Conservation (phyloP, 1,140 invertebrate species). For the Euura saliciscinereae region DNA sequence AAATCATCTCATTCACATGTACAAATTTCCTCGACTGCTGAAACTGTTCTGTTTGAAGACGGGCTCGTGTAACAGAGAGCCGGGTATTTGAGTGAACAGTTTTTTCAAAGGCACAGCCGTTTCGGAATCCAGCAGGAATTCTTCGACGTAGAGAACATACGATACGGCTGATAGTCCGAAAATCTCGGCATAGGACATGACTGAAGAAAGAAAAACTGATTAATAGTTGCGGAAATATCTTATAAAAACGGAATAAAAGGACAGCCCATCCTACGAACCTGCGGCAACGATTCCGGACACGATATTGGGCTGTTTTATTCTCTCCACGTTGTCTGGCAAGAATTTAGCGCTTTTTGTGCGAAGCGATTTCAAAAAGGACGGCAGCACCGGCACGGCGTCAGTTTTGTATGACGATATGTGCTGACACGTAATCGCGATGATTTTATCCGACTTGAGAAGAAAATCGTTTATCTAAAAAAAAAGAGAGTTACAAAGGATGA, state of each 20-base stretch:
- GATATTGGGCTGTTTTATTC: constrained; percentile 52
- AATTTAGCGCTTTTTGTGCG: constrained; percentile 33
- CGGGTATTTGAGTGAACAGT: constrained; percentile 40
- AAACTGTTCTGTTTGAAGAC: constrained; percentile 33
- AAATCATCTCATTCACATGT: constrained; percentile 43
- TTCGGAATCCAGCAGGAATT: constrained; percentile 45
- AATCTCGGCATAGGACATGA: constrained; percentile 49
- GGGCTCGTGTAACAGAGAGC: constrained; percentile 33
- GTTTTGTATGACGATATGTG: constrained; percentile 46
- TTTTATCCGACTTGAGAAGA: constrained; percentile 35
- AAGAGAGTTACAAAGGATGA: too few species aligned
- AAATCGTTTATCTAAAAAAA: constrained; percentile 43
- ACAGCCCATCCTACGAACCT: constrained; percentile 34
- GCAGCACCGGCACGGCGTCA: constrained; percentile 22
- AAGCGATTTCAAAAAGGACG: constrained; percentile 41
- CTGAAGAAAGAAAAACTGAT: constrained; percentile 36
- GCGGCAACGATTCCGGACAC: constrained; percentile 49
- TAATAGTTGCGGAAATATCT: not conserved
- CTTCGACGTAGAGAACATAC: constrained; percentile 50
- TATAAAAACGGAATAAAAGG: not conserved
- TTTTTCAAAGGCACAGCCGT: constrained; percentile 44
- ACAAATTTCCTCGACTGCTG: constrained; percentile 56
- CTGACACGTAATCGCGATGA: constrained; percentile 38
- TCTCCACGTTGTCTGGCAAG: constrained; percentile 21
- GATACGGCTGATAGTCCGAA: constrained; percentile 38